A percentile compares a stretch with the other conserved stretches of the same genome.
Evolutionary conservation across 2,113 vertebrate genomes (phyloP).

Genomic region (Oriolus oriolus): DNA sequence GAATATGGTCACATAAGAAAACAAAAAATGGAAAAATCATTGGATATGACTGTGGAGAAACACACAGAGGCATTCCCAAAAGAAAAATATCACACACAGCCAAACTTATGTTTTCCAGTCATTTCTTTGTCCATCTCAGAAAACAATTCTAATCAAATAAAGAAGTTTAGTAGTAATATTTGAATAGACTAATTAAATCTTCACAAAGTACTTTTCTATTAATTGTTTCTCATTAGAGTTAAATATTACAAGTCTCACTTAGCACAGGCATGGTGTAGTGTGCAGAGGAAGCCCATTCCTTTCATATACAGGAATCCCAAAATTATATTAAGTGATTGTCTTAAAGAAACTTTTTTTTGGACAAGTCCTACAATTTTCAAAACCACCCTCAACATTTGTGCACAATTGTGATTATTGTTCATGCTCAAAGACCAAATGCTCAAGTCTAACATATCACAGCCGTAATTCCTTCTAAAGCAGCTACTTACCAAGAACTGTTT

Average conservation of each 20-base stretch:
- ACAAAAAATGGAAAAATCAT: neutral
- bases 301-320: neutral
- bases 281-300: neutral
- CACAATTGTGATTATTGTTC: neutral
- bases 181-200: neutral
- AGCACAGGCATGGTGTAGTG: neutral
- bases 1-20: neutral
- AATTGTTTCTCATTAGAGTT: neutral
- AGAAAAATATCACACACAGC: neutral
- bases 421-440: neutral
- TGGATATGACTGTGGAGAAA: neutral
- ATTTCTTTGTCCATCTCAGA: neutral
- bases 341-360: neutral
- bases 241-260: neutral
- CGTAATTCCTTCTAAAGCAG: neutral
- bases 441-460: neutral
- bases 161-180: neutral
- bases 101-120: neutral
- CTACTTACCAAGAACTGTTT: neutral
- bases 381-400: rapidly evolving
- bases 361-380: neutral
- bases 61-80: conserved; percentile 52
- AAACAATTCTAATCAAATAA: neutral
- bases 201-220: neutral
- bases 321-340: neutral